Conservation (phyloP, 2,113 vertebrate genomes). For the Labeo catla region DNA sequence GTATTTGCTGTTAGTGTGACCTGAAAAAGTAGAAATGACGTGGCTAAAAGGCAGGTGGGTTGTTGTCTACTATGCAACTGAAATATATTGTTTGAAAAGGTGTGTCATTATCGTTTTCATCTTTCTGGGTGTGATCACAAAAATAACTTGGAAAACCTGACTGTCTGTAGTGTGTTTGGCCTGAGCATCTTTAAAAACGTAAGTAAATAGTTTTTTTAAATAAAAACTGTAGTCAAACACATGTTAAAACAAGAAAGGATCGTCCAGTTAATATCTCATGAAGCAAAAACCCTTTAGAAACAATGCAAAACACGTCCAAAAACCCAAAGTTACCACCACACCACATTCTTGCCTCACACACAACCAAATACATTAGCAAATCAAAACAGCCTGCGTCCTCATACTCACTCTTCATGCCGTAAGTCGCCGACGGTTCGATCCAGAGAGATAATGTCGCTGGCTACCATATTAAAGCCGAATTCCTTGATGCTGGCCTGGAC, state of each 20-base stretch:
- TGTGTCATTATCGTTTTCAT: neutral
- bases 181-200: neutral
- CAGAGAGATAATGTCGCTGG: conserved; percentile 97
- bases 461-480: conserved; percentile 99
- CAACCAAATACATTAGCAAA: neutral
- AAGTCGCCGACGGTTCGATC: conserved; percentile 91
- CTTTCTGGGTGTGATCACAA: conserved; percentile 6
- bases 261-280: neutral
- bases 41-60: neutral
- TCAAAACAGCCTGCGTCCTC: neutral
- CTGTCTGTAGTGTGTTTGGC: neutral
- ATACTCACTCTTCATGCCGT: conserved; percentile 95
- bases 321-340: neutral
- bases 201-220: neutral
- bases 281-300: neutral
- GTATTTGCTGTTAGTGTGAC: neutral
- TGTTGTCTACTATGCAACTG: neutral
- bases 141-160: neutral
- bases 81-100: conserved; percentile 4
- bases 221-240: neutral
- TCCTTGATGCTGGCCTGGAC: conserved; percentile 94
- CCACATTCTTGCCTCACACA: neutral
- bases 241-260: neutral
- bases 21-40: neutral
- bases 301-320: neutral